Evolutionary conservation across 2,888 invertebrate genomes (phyloP), one percentile per base, ranked within the genome.

Genomic region (Coelogynopora nodosa): DNA sequence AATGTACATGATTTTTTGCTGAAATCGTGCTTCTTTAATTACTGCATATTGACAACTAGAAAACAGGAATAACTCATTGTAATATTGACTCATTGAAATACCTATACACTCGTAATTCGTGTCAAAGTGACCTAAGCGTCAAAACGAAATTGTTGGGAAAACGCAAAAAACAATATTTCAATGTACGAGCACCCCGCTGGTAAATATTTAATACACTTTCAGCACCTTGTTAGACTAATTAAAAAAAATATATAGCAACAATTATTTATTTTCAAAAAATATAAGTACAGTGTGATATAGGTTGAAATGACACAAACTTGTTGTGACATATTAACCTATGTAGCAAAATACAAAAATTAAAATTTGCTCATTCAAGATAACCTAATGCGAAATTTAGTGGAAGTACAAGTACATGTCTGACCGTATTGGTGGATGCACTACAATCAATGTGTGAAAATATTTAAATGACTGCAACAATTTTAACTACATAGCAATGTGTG

Each of bases 401-500:
- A 74, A 74, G 74, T 74, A 74, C 74, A 74, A 74, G 74, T 74
- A 74, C 5, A 49, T 49, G 49, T 49, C 5, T 49, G 49, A 49
- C 49, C 5, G 49, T 49, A 49, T 49, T 49, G 49, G 49, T 49
- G 49, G 5, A 49, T 49, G 49, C 49, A 49, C 49, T 49, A 49
- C 49, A 49, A 49, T 49, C 49, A 49, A 49, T 49, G 49, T 49
- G 49, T 49, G 49, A 49, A 49, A 49, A 49, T 49, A 49, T 49
- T 49, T 49, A 74, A 74, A 74, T 74, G 27, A 74, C 74, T 23
- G 23, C 5, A 74, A 74, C 18, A 74, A 74, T 74, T 74, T 10
- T 74, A 74, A 23, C 74, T 74, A 74, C 74, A 74, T 74, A 74
- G 74, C 74, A 74, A 74, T 74, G 74, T 74, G 74, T 23, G 23